These are phyloP conservation scores for Tuta absoluta DNA, from an alignment of 2,888 invertebrate genomes.

Conservation along the genomic window DNA sequence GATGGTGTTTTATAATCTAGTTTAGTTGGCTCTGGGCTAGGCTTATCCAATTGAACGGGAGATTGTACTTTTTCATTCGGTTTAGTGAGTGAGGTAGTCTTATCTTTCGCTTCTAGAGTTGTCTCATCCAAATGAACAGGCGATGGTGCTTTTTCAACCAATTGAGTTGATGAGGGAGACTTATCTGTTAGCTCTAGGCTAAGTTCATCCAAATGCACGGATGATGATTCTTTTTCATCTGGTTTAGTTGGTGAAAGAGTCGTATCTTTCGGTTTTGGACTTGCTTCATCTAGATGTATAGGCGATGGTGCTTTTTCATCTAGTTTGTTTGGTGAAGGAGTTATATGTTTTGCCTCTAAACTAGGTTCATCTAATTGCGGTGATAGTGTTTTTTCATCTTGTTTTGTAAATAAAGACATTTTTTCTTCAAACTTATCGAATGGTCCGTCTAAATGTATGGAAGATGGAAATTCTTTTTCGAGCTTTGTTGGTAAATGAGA, in stretches of 20 bases:
- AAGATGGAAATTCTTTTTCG: no score
- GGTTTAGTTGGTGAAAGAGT: neutral
- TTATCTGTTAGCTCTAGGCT: slow-evolving; percentile 25
- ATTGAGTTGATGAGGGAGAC: slow-evolving; percentile 11
- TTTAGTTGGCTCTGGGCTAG: neutral
- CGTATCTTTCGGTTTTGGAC: slow-evolving; percentile 14
- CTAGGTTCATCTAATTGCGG: neutral
- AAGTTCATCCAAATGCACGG: neutral
- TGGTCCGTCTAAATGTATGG: no score
- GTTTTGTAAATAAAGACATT: neutral
- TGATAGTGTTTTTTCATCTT: neutral
- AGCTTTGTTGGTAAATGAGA: neutral
- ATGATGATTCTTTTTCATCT: slow-evolving; percentile 19
- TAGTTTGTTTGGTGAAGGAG: neutral
- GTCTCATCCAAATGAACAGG: neutral
- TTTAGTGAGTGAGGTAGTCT: neutral
- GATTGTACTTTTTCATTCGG: neutral
- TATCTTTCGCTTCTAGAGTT: neutral
- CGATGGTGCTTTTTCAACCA: slow-evolving; percentile 24
- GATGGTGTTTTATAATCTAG: neutral
- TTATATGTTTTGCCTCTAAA: neutral
- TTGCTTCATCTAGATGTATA: neutral
- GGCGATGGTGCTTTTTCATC: neutral
- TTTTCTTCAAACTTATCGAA: no score
- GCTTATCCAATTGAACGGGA: neutral